These are phyloP conservation scores for Oceanodroma leucorhoa DNA, from an alignment of 2,797 vertebrate species.

Conservation along the genomic window DNA sequence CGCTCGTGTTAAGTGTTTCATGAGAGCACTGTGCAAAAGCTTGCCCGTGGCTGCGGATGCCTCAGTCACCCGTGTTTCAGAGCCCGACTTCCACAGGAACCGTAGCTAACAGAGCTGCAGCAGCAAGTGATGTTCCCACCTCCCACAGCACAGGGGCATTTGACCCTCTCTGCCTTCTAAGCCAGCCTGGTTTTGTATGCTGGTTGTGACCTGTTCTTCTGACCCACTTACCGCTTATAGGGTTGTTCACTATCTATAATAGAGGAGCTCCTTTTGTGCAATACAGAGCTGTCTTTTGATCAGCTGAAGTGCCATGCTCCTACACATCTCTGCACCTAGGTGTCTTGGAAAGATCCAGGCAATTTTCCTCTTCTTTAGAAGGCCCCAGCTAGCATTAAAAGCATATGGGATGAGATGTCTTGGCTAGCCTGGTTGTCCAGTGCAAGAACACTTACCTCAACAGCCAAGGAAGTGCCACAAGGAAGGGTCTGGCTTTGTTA, in stretches of 20 bases:
- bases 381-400: neutral
- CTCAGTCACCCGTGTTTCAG: rapidly evolving
- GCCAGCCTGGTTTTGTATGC: neutral
- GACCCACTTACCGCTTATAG: rapidly evolving
- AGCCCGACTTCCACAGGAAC: neutral
- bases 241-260: neutral
- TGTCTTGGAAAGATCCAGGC: neutral
- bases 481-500: neutral
- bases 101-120: neutral
- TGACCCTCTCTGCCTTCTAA: neutral
- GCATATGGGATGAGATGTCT: neutral
- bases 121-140: neutral
- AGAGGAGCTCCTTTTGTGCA: neutral
- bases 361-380: neutral
- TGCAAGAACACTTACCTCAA: neutral
- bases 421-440: neutral
- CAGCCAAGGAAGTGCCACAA: neutral
- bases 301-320: neutral
- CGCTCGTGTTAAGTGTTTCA: rapidly evolving
- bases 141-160: neutral
- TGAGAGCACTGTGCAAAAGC: rapidly evolving
- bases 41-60: rapidly evolving
- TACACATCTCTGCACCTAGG: neutral
- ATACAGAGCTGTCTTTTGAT: neutral
- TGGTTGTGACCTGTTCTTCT: neutral